Percentiles rank a stretch among this genome's conserved stretches.
Conservation (phyloP, 1,140 invertebrate genomes). For the Cyphomyrmex costatus region DNA sequence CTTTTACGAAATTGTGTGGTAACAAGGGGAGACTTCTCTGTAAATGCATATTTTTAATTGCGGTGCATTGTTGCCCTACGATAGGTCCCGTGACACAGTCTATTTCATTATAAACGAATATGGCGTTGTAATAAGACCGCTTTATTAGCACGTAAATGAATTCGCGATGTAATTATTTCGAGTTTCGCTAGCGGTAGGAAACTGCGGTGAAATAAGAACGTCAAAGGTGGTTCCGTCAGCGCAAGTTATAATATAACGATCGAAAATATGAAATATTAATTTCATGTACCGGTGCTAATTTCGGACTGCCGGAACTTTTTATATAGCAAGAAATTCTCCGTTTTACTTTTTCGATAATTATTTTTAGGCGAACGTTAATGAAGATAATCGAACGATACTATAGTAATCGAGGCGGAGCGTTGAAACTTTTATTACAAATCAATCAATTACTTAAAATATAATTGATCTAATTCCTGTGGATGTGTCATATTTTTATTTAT, state of each 20-base stretch:
- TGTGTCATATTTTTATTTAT: not conserved
- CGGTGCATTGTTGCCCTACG: conserved; percentile 19
- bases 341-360: conserved; percentile 1
- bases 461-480: not conserved
- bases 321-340: not conserved
- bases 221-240: conserved; percentile 21
- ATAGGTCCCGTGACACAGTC: conserved; percentile 12
- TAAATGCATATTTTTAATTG: conserved; percentile 29
- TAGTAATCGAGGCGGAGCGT: not conserved
- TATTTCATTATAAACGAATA: conserved; percentile 46
- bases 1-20: not conserved
- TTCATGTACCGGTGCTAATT: not conserved
- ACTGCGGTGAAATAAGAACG: not conserved
- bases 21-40: not conserved
- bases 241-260: conserved; percentile 39
- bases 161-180: conserved; percentile 46
- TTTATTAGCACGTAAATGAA: conserved; percentile 61
- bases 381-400: not conserved
- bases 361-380: not conserved
- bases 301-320: not conserved
- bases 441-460: not conserved
- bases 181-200: not conserved
- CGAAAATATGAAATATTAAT: conserved; percentile 26
- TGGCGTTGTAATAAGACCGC: conserved; percentile 35
- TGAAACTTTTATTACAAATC: conserved; percentile 3